Conservation (phyloP, 2,888 invertebrate genomes). For the Andrena haemorrhoa region DNA sequence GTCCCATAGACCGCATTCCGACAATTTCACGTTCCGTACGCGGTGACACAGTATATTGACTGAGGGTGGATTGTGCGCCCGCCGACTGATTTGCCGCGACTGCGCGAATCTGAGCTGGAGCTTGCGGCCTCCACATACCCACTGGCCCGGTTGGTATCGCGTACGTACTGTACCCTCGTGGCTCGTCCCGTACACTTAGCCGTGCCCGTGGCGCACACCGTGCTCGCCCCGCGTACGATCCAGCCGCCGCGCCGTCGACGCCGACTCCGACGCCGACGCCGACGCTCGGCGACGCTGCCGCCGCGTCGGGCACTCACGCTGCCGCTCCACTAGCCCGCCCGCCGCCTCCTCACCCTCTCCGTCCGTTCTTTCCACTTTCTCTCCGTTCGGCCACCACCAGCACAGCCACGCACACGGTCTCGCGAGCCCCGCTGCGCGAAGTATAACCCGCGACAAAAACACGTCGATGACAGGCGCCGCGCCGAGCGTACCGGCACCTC, state of each 20-base stretch:
- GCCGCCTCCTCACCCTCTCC: constrained; percentile 28
- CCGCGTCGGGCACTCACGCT: constrained; percentile 54
- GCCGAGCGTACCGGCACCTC: constrained; percentile 53
- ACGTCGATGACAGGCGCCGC: constrained; percentile 71
- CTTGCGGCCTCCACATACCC: constrained; percentile 77
- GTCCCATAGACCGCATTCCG: constrained; percentile 59
- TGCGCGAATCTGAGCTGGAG: constrained; percentile 85
- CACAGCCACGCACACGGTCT: constrained; percentile 18
- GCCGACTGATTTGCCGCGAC: constrained; percentile 85
- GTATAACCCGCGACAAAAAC: constrained; percentile 67
- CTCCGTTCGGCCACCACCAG: constrained; percentile 31
- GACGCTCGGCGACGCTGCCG: constrained; percentile 62
- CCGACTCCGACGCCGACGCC: constrained; percentile 43
- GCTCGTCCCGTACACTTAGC: constrained; percentile 41
- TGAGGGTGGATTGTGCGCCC: constrained; percentile 83
- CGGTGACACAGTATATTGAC: constrained; percentile 82
- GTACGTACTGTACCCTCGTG: constrained; percentile 57
- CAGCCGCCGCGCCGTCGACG: constrained; percentile 44
- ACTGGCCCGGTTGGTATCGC: constrained; percentile 53
- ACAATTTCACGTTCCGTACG: constrained; percentile 64
- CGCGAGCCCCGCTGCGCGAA: constrained; percentile 14
- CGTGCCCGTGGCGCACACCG: constrained; percentile 47
- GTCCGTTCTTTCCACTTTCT: constrained; percentile 45
- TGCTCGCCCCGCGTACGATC: constrained; percentile 75
- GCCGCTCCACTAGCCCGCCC: constrained; percentile 47